phyloP scores from a whole-genome alignment of 2,113 vertebrate genomes.

The Mungos mungo region DNA sequence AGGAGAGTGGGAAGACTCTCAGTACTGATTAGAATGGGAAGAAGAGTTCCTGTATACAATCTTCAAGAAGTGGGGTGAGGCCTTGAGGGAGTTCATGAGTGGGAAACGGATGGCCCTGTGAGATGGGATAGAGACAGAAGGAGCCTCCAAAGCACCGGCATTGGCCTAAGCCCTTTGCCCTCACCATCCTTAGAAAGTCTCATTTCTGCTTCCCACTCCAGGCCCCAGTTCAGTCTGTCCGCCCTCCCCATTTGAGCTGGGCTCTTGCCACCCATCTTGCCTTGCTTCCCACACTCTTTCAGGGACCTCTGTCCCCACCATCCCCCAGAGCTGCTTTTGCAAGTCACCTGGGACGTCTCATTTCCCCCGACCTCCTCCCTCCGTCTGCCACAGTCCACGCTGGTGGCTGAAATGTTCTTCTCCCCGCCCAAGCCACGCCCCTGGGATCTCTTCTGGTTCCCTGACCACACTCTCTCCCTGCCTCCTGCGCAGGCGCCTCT shows the following conservation, averaged over 20 bases:
- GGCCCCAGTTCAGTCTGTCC: background rate
- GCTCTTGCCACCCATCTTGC: background rate
- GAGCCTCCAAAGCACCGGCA: background rate
- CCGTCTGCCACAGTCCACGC: background rate
- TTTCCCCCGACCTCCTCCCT: background rate
- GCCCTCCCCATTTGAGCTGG: background rate
- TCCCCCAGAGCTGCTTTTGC: background rate
- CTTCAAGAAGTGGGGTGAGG: background rate
- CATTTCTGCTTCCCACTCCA: background rate
- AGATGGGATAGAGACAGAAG: background rate
- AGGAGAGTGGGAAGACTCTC: background rate
- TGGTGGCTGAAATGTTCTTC: background rate
- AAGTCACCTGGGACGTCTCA: slow-evolving; percentile 58
- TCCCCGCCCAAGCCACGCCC: background rate
- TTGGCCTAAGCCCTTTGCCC: background rate
- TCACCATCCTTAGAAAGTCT: background rate
- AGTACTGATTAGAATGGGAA: background rate
- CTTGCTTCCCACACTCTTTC: slow-evolving; percentile 55
- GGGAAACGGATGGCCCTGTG: background rate
- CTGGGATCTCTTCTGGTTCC: background rate
- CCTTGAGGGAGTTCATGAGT: background rate
- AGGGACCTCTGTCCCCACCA: slow-evolving; percentile 22
- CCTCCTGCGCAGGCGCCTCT: background rate
- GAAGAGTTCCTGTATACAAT: background rate
- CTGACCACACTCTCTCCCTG: background rate